Percentiles rank a stretch among this genome's conserved stretches.
Conservation (phyloP, 2,888 invertebrate species). For the Phymatocera aterrima region DNA sequence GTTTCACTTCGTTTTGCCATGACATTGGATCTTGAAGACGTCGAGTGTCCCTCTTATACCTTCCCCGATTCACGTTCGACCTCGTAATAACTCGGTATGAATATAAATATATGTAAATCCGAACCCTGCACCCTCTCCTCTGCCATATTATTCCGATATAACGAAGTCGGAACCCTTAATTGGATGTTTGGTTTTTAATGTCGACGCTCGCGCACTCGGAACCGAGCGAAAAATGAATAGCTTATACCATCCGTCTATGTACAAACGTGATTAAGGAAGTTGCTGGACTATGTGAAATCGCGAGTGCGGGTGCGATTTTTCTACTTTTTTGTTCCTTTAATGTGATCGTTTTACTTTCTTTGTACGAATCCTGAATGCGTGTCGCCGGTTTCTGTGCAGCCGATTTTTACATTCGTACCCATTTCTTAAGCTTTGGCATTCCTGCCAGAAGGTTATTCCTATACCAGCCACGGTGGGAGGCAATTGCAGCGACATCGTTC, state of each 20-base stretch:
- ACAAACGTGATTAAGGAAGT: not conserved
- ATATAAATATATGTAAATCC: conserved; percentile 49
- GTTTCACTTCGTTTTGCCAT: no score
- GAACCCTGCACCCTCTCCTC: conserved; percentile 39
- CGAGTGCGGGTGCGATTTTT: not conserved
- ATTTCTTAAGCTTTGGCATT: no score
- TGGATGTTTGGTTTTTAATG: conserved; percentile 49
- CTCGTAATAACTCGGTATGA: conserved; percentile 48
- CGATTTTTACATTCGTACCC: no score
- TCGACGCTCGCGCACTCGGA: not conserved
- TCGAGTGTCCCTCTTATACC: conserved; percentile 41
- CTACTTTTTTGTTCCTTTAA: not conserved
- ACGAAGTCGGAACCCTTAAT: conserved; percentile 49
- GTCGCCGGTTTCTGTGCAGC: no score
- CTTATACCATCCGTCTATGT: not conserved
- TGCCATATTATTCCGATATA: conserved; percentile 53
- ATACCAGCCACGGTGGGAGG: not conserved
- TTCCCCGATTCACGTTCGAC: conserved; percentile 45
- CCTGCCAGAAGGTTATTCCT: not conserved
- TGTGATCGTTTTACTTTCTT: not conserved
- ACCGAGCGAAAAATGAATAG: conserved; percentile 37
- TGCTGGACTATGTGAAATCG: not conserved
- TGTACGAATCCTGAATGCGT: no score
- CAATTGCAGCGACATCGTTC: conserved; percentile 3
- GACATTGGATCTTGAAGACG: no score